A percentile compares a stretch with the other conserved stretches of the same genome.
phyloP scores from a whole-genome alignment of 1,140 invertebrate genomes.

The Drosophila nannoptera region DNA sequence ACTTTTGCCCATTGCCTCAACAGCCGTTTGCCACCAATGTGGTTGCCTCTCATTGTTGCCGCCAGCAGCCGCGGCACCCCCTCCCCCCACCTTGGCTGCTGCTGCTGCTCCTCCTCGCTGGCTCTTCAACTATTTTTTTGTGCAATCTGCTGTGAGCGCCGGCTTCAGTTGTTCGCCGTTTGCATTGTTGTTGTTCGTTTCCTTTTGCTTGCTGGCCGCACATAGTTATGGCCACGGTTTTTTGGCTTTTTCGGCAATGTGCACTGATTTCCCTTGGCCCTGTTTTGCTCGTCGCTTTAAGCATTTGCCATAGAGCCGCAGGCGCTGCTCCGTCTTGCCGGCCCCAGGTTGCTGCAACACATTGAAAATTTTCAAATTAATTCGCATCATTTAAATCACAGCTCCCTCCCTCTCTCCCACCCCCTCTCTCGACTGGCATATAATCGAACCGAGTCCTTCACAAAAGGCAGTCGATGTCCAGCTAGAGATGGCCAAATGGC shows the following conservation, averaged over 20 bases:
- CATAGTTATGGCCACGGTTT: constrained; percentile 75
- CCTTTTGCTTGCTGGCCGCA: constrained; percentile 65
- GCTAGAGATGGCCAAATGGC: constrained; percentile 15
- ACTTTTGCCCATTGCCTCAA: constrained; percentile 61
- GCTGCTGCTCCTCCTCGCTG: constrained; percentile 10
- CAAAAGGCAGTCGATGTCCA: constrained; percentile 18
- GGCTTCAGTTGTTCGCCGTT: constrained; percentile 36
- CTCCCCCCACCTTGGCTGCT: constrained; percentile 12
- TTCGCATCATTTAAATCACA: constrained; percentile 75
- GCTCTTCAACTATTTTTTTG: constrained; percentile 71
- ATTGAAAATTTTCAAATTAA: constrained; percentile 68
- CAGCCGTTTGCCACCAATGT: constrained; percentile 72
- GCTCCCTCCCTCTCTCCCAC: constrained; percentile 18
- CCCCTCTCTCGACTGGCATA: constrained; percentile 13
- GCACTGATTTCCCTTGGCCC: constrained; percentile 61
- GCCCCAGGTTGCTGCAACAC: constrained; percentile 44
- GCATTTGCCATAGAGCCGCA: neutral
- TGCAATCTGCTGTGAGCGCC: constrained; percentile 61
- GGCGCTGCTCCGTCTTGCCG: constrained; percentile 1
- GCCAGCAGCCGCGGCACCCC: neutral
- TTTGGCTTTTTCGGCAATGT: constrained; percentile 68
- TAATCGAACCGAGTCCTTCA: constrained; percentile 48
- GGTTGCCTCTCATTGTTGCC: constrained; percentile 52
- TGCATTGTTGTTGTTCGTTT: constrained; percentile 67
- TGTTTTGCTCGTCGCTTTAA: constrained; percentile 27